Conservation (phyloP, 2,888 invertebrate species). For the Cerceris ruficornis region DNA sequence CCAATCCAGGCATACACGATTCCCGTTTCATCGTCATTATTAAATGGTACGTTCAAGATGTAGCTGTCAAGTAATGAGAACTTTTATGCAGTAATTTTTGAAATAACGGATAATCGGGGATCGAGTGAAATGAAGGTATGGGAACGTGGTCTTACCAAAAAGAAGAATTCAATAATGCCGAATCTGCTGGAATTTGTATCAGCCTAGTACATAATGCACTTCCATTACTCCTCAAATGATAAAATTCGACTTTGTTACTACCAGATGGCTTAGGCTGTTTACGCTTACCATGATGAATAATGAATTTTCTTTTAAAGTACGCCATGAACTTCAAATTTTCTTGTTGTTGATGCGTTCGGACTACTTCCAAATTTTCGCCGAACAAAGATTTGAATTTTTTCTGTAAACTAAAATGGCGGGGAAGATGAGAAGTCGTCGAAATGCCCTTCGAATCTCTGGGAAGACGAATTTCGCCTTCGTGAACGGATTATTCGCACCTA, state of each 20-base stretch:
- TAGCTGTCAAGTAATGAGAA: slow-evolving; percentile 84
- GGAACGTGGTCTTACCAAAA: slow-evolving; percentile 89
- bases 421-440: neutral
- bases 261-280: slow-evolving; percentile 82
- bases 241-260: slow-evolving; percentile 89
- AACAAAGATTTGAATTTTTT: slow-evolving; percentile 95
- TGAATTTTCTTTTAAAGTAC: slow-evolving; percentile 97
- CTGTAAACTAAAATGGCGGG: slow-evolving; percentile 84
- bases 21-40: slow-evolving; percentile 92
- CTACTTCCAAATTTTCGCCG: slow-evolving; percentile 95
- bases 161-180: slow-evolving; percentile 93
- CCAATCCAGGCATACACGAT: slow-evolving; percentile 99
- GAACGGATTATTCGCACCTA: slow-evolving; percentile 82
- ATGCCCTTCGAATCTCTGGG: no score
- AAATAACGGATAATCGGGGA: neutral
- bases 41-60: slow-evolving; percentile 95
- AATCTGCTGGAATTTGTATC: slow-evolving; percentile 94
- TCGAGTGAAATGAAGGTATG: neutral
- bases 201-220: slow-evolving; percentile 96
- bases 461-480: neutral
- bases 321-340: slow-evolving; percentile 99
- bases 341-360: slow-evolving; percentile 98
- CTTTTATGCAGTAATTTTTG: neutral
- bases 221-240: slow-evolving; percentile 97
- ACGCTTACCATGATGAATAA: slow-evolving; percentile 94